These are phyloP conservation scores for Ectropis grisescens DNA, from an alignment of 1,140 invertebrate genomes.

Conservation along the genomic window DNA sequence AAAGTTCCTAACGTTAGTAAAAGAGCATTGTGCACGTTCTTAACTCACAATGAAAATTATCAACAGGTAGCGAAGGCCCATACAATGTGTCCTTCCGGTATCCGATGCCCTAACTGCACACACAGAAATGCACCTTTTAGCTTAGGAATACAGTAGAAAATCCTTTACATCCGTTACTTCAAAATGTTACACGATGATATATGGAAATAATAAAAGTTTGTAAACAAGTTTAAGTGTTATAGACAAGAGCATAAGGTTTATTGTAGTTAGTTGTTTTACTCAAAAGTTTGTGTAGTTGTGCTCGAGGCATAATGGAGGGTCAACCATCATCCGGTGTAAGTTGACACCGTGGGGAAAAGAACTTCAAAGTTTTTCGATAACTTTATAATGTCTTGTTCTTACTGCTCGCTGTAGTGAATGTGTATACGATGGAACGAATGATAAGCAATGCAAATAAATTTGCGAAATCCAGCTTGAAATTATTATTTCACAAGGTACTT, in stretches of 20 bases:
- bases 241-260: conserved; percentile 7
- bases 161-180: conserved; percentile 1
- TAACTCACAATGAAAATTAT: conserved; percentile 56
- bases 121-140: conserved; percentile 7
- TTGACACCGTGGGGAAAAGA: conserved; percentile 44
- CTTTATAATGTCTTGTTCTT: too few relatives aligned
- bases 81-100: conserved; percentile 61
- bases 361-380: neutral
- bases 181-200: conserved; percentile 7
- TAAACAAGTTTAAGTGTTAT: conserved; percentile 9
- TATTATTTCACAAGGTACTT: too few relatives aligned
- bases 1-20: conserved; percentile 24
- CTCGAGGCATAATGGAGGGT: conserved; percentile 23
- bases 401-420: too few relatives aligned
- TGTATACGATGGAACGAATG: too few relatives aligned
- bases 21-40: conserved; percentile 40
- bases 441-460: too few relatives aligned
- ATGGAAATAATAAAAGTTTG: conserved; percentile 1
- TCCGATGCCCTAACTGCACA: conserved; percentile 10
- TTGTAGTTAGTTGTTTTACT: conserved; percentile 3
- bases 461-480: too few relatives aligned
- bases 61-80: conserved; percentile 60
- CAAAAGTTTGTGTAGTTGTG: neutral
- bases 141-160: neutral
- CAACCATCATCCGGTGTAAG: conserved; percentile 60